Percentiles rank a stretch among this genome's conserved stretches.
Conservation (phyloP, 2,113 vertebrate genomes). For the Mustelus asterias region DNA sequence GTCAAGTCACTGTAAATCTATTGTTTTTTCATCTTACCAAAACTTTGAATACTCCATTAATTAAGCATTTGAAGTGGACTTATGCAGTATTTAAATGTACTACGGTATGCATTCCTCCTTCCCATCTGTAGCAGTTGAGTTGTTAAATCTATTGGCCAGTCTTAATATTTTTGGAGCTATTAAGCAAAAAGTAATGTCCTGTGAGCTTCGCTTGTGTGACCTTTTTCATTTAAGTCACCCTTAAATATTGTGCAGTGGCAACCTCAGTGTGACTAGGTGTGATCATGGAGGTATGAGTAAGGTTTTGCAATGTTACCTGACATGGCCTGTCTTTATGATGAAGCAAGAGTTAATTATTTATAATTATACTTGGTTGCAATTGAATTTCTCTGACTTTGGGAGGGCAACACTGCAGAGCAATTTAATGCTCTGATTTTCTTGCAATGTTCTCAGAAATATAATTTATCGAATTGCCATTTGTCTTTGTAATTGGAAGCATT, state of each 20-base stretch:
- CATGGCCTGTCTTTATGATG: background rate
- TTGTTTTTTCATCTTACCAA: background rate
- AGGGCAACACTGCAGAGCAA: background rate
- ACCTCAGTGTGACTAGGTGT: background rate
- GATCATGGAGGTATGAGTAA: background rate
- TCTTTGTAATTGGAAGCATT: conserved; percentile 25
- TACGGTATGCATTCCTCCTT: background rate
- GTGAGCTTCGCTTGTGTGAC: background rate
- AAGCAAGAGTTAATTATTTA: conserved; percentile 12
- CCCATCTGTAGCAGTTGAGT: background rate
- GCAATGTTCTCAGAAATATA: background rate
- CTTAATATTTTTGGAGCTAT: conserved; percentile 18
- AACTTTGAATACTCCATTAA: background rate
- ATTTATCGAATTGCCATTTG: background rate
- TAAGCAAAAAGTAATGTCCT: background rate
- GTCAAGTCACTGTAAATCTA: background rate
- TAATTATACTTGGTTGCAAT: background rate
- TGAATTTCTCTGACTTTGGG: background rate
- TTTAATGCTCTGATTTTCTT: background rate
- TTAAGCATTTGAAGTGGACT: background rate
- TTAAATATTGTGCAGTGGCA: background rate
- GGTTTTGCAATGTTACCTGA: background rate
- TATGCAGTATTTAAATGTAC: background rate
- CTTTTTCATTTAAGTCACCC: background rate
- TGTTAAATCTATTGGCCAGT: background rate